Evolutionary conservation across 92 coral and sea anemone genomes (phyloP), one percentile per base, ranked within the genome.

Genomic region (Isaurus tuberculatus): DNA sequence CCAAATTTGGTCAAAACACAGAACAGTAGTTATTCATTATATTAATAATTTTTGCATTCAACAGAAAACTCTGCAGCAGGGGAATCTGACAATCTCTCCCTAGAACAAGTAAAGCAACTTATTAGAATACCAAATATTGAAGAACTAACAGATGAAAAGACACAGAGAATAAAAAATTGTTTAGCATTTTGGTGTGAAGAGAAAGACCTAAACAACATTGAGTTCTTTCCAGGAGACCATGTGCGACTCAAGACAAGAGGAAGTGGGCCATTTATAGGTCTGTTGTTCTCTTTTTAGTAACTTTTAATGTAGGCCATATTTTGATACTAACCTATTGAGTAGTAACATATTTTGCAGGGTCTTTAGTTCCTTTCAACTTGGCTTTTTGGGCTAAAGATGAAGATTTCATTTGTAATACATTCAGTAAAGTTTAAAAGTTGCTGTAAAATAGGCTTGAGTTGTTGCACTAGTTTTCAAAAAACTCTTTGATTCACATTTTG

Each of bases 241-340:
- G 34, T 95, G 17, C 91, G 98, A 13, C 80, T 93, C 2, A 91
- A 94, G 58, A 93, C 98, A 5, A 95, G 81, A 66, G 98, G 98
- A 51, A 79, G 67, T n/a, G 98, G 98, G n/a, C 97, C 98, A 22
- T 91, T 87, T 58, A 88, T 94, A 65, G 98, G 91, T 88, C 65
- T 68, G 90, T 68, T 57, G 22, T 1, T 25, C 2, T 29, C 14
- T 8, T 8, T 23, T 25, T 9, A 5, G 0, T 25, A 15, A 0
- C 23, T 13, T 26, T 26, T 26, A 22, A 8, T 40, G 7, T 40
- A 40, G 46, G 46, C 7, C 11, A 6, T 1, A 7, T 40, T 40
- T 9, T 40, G 7, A 40, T 40, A n/a, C n/a, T n/a, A n/a, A n/a
- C n/a, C n/a, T n/a, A n/a, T n/a, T n/a, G n/a, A n/a, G n/a, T n/a